These are phyloP conservation scores for Lepilemur ruficaudatus DNA, from an alignment of 2,797 vertebrate species.

Conservation along the genomic window DNA sequence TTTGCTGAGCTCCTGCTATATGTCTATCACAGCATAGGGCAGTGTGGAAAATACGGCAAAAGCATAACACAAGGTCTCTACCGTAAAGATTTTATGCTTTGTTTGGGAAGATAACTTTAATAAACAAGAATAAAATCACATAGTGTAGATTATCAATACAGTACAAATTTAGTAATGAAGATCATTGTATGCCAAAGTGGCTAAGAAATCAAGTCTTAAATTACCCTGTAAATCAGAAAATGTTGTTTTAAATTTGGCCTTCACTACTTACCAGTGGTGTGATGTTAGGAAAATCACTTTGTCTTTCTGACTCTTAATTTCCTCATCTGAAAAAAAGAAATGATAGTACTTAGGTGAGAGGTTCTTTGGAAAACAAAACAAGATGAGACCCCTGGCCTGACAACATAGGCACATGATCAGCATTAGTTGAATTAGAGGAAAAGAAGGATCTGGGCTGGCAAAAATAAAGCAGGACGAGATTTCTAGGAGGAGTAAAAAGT, in stretches of 20 bases:
- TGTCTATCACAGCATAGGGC: neutral
- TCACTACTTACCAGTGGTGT: neutral
- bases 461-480: neutral
- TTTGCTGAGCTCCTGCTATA: neutral
- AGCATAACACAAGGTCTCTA: neutral
- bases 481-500: neutral
- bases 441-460: neutral
- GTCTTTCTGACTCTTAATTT: neutral
- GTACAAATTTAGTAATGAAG: neutral
- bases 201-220: neutral
- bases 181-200: neutral
- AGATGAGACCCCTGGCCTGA: neutral
- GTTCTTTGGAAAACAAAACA: conserved; percentile 7
- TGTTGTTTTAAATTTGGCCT: neutral
- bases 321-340: neutral
- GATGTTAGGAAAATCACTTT: neutral
- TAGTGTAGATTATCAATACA: neutral
- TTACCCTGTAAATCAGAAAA: neutral
- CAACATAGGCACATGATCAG: neutral
- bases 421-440: neutral
- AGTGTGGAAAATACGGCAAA: neutral
- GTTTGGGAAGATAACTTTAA: neutral
- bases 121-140: neutral
- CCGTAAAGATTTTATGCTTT: neutral
- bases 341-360: neutral